Conservation (phyloP, 2,113 vertebrate genomes). For the Xiphorhynchus elegans region DNA sequence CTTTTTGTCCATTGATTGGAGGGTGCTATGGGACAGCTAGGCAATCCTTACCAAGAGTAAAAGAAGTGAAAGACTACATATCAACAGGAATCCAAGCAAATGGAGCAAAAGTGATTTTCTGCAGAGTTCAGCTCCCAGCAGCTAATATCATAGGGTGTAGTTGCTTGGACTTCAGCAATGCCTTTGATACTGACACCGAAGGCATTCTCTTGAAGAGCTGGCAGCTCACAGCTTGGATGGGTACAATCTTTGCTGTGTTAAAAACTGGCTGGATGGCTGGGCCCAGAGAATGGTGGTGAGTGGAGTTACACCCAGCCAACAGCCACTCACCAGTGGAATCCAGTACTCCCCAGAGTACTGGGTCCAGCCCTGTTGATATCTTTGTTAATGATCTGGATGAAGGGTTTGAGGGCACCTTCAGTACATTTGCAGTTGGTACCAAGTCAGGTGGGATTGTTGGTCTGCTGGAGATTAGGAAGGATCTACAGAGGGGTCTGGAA, state of each 20-base stretch:
- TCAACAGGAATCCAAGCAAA: not conserved
- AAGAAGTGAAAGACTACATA: not conserved
- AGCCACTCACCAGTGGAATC: not conserved
- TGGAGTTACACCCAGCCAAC: not conserved
- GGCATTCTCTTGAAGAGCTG: not conserved
- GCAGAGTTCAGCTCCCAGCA: not conserved
- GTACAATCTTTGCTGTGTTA: fast-evolving
- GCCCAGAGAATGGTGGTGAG: too few relatives aligned
- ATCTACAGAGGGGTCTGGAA: not conserved
- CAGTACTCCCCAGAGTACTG: too few relatives aligned
- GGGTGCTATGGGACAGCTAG: not conserved
- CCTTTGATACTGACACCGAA: not conserved
- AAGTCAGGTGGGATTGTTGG: not conserved
- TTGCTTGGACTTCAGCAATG: not conserved
- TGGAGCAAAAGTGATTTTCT: not conserved
- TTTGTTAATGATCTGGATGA: not conserved
- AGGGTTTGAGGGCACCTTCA: fast-evolving
- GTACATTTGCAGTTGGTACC: fast-evolving
- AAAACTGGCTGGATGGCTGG: fast-evolving
- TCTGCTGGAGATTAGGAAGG: not conserved
- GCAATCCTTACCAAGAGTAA: not conserved
- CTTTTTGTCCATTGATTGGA: not conserved
- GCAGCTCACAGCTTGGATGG: not conserved
- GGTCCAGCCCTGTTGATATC: not conserved
- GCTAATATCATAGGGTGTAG: not conserved